Conservation (phyloP, 2,113 vertebrate genomes). For the Macquaria ambigua region DNA sequence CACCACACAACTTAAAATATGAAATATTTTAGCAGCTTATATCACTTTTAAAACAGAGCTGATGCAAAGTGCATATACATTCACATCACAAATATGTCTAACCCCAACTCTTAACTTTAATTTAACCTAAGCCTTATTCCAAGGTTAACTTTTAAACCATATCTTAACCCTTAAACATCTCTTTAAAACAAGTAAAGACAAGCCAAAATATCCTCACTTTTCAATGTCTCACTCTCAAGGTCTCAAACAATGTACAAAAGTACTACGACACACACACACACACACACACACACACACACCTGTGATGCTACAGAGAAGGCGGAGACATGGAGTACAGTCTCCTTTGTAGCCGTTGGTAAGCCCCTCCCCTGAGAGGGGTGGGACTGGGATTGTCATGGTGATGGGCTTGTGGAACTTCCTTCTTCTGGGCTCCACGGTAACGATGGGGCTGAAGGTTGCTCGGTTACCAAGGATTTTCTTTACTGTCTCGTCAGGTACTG, state of each 20-base stretch:
- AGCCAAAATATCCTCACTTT: background rate
- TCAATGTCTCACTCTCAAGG: too few relatives aligned
- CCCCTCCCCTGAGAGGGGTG: conserved; percentile 94
- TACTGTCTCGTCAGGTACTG: conserved; percentile 94
- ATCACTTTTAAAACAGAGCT: background rate
- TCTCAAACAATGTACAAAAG: background rate
- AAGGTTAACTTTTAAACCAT: background rate
- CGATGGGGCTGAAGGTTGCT: conserved; percentile 98
- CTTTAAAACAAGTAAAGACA: background rate
- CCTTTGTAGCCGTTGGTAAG: conserved; percentile 91
- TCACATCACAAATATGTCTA: too few relatives aligned
- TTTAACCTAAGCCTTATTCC: background rate
- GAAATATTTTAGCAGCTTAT: background rate
- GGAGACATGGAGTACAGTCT: conserved; percentile 92
- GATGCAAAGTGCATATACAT: too few relatives aligned
- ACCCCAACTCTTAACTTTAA: too few relatives aligned
- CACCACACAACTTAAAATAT: background rate
- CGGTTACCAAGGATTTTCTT: conserved; percentile 97
- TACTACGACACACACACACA: too few relatives aligned
- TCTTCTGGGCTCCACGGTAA: conserved; percentile 97
- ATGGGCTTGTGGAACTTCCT: conserved; percentile 99
- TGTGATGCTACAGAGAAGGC: conserved; percentile 98
- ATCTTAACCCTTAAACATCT: background rate
- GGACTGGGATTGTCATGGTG: conserved; percentile 98
- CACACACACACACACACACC: conserved; percentile 81